Percentiles rank a stretch among this genome's conserved stretches.
Evolutionary conservation across 2,113 vertebrate species (phyloP).

Genomic region (Mormyrus lacerda): DNA sequence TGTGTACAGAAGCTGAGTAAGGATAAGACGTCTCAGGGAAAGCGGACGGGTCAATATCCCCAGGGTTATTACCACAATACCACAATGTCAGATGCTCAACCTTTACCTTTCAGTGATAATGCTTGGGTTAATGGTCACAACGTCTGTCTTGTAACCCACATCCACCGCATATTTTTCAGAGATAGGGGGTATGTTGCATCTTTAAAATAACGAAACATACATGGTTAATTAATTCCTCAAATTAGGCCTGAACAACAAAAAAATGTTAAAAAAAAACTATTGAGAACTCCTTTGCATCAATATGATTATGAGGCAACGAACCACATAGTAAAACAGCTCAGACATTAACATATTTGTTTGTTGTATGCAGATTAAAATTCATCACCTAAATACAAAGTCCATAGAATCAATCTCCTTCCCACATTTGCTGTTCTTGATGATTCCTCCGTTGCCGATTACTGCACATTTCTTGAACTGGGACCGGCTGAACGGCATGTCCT

Average conservation of each 20-base stretch:
- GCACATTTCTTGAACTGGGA: conserved; percentile 97
- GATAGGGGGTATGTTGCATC: conserved; percentile 93
- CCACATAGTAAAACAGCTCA: background rate
- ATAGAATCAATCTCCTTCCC: conserved; percentile 87
- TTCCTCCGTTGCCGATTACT: conserved; percentile 91
- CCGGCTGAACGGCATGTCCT: conserved; percentile 94
- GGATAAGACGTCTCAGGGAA: background rate
- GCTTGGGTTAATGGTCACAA: conserved; percentile 95
- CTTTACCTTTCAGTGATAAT: conserved; percentile 91
- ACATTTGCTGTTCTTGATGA: conserved; percentile 90
- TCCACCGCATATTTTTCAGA: conserved; percentile 80
- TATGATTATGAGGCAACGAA: background rate
- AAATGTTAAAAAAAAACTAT: background rate
- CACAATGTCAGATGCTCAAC: background rate
- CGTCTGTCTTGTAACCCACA: conserved; percentile 87
- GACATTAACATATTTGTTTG: background rate
- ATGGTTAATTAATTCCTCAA: background rate
- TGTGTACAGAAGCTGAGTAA: background rate
- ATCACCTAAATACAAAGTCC: conserved; percentile 91
- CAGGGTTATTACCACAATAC: background rate
- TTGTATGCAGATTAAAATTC: background rate
- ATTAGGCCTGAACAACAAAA: background rate
- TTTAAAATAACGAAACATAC: conserved; percentile 39
- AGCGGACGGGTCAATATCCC: background rate
- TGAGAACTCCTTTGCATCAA: background rate